These are phyloP conservation scores for Acleris cristana DNA, from an alignment of 2,888 invertebrate genomes.

Conservation along the genomic window DNA sequence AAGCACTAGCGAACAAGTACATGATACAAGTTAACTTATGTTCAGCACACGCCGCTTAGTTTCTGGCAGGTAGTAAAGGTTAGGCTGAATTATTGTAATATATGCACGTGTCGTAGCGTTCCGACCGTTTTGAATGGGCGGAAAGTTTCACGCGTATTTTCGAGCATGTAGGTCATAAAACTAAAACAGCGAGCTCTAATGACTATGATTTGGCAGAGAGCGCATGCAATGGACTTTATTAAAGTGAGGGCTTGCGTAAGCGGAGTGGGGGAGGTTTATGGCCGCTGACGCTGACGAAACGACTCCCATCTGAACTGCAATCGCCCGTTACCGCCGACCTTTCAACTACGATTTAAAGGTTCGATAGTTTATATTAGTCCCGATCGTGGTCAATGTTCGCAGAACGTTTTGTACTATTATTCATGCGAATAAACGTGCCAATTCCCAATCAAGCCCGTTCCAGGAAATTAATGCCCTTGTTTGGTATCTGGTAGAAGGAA, in stretches of 20 bases:
- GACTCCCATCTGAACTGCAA: slow-evolving; percentile 37
- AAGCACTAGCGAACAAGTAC: background rate
- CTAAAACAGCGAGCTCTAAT: slow-evolving; percentile 21
- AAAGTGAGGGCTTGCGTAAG: slow-evolving; percentile 30
- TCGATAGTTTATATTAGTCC: slow-evolving; percentile 40
- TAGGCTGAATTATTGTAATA: no score
- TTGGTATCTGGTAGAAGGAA: slow-evolving; percentile 29
- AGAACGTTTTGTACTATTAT: slow-evolving; percentile 6
- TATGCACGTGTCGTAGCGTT: background rate
- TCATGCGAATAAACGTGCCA: slow-evolving; percentile 23
- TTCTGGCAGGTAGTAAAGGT: no score
- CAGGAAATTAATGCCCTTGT: slow-evolving; percentile 23
- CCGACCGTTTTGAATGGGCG: background rate
- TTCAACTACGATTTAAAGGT: slow-evolving; percentile 45
- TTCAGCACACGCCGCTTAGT: no score
- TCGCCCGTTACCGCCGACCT: slow-evolving; percentile 40
- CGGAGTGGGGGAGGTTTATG: slow-evolving; percentile 27
- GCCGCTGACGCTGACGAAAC: slow-evolving; percentile 35
- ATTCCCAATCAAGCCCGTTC: slow-evolving; percentile 19
- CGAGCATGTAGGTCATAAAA: slow-evolving; percentile 7
- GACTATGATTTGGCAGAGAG: slow-evolving; percentile 34
- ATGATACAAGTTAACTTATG: no score
- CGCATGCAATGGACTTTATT: slow-evolving; percentile 24
- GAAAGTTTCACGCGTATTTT: slow-evolving; percentile 20
- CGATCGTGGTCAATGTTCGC: background rate